Conservation (phyloP, 2,113 vertebrate genomes). For the Tonatia bakeri region DNA sequence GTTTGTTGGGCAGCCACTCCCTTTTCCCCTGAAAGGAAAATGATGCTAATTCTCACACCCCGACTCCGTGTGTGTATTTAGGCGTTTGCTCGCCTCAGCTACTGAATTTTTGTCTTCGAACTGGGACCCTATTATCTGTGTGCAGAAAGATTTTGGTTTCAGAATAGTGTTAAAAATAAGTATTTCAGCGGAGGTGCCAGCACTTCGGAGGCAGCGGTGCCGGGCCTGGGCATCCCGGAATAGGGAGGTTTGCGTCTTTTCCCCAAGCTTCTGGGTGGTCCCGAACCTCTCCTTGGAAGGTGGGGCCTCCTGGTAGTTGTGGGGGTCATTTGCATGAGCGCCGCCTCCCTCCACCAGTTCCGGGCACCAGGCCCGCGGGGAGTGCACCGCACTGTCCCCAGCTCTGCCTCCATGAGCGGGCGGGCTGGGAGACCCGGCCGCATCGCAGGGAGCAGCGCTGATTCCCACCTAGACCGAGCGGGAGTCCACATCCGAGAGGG, state of each 20-base stretch:
- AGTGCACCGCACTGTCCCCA: too few relatives aligned
- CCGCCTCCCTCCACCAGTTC: background rate
- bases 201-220: background rate
- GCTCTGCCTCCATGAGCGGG: too few relatives aligned
- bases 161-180: background rate
- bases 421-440: rapidly evolving
- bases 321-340: background rate
- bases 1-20: background rate
- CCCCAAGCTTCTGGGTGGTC: background rate
- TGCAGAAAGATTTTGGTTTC: background rate
- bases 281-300: background rate
- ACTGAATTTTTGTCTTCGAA: background rate
- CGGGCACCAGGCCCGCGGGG: background rate
- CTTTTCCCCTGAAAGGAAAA: background rate
- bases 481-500: background rate
- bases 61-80: background rate
- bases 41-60: background rate
- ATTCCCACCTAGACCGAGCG: background rate
- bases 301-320: background rate
- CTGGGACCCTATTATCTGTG: background rate
- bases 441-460: rapidly evolving
- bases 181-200: background rate
- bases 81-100: background rate
- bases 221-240: background rate
- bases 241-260: rapidly evolving